Base-by-base conservation (phyloP, 2,888 invertebrate genomes). In the Cataglyphis altisquamis region DNA sequence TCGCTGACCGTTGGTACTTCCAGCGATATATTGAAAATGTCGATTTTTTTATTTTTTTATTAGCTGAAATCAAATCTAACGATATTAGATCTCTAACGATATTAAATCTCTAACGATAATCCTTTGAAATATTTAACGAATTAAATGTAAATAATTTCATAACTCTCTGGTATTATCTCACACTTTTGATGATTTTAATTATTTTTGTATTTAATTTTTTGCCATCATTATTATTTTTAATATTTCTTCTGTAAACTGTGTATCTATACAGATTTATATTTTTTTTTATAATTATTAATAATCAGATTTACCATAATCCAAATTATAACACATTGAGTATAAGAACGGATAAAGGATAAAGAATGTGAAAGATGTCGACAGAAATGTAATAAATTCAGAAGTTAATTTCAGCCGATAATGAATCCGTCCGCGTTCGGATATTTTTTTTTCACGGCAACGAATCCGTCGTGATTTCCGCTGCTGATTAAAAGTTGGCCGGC, bases 401-500 rank as follows among this genome's bases (percentile, higher is more conserved):
- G 72, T 80, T 78, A 78, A 78, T 78, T 72, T 25, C 36, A 3
- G 4, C 72, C 60, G 32, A 80, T 72, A 80, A 62, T 48, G 78
- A 80, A 32, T 60, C 45, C 75, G 52, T 64, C 8, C 21, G 21
- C 67, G 45, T 72, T 78, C 36, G 21, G 32, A 25, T 15, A 66
- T 52, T 68, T 68, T 32, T 77, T 70, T 60, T 39, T 29, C 39
- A 36, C 45, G 41, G n/a, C 32, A 15, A 15, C 32, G 70, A 60
- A 80, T 80, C 60, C 60, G 72, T 45, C 87, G 82, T 64, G 75
- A 85, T 77, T 78, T 72, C 64, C 32, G 64, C 74, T 74, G 85
- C 78, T 85, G 87, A 87, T 87, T 87, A 85, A 87, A 85, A 85
- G 88, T 85, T 87, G 85, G 85, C 66, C 83, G 70, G 57, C 82